A percentile compares a stretch with the other conserved stretches of the same genome.
phyloP scores from a whole-genome alignment of 1,140 invertebrate species.

The Adelges cooleyi region DNA sequence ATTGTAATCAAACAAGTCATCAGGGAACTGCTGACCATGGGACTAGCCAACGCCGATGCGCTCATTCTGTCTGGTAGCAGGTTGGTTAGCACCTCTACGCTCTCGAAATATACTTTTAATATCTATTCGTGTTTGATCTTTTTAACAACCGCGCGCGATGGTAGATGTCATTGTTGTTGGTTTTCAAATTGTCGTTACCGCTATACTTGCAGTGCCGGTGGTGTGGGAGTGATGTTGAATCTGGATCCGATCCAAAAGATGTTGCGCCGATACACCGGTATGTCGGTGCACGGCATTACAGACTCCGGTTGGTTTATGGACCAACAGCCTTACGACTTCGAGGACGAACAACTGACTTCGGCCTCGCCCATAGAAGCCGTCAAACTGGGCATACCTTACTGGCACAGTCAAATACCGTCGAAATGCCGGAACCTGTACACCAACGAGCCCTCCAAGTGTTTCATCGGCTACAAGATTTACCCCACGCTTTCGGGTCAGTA shows the following conservation, averaged over 20 bases:
- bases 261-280: constrained; percentile 44
- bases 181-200: no score
- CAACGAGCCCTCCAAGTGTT: constrained; percentile 76
- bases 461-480: constrained; percentile 83
- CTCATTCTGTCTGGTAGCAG: constrained; percentile 69
- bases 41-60: constrained; percentile 48
- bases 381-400: constrained; percentile 64
- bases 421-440: constrained; percentile 56
- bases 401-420: constrained; percentile 67
- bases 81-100: no score
- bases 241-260: constrained; percentile 62
- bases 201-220: constrained; percentile 64
- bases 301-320: constrained; percentile 94
- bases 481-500: constrained; percentile 64
- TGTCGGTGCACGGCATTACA: constrained; percentile 50
- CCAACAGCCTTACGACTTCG: constrained; percentile 49
- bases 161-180: not conserved
- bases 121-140: no score
- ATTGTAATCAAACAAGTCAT: constrained; percentile 67
- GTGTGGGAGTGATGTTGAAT: constrained; percentile 82
- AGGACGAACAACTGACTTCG: constrained; percentile 36
- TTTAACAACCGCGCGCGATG: no score
- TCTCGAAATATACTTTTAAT: no score
- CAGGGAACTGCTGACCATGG: constrained; percentile 52
- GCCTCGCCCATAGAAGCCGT: constrained; percentile 52